A percentile compares a stretch with the other conserved stretches of the same genome.
These are phyloP conservation scores for Mythimna pallens DNA, from an alignment of 2,888 invertebrate species.

Conservation along the genomic window DNA sequence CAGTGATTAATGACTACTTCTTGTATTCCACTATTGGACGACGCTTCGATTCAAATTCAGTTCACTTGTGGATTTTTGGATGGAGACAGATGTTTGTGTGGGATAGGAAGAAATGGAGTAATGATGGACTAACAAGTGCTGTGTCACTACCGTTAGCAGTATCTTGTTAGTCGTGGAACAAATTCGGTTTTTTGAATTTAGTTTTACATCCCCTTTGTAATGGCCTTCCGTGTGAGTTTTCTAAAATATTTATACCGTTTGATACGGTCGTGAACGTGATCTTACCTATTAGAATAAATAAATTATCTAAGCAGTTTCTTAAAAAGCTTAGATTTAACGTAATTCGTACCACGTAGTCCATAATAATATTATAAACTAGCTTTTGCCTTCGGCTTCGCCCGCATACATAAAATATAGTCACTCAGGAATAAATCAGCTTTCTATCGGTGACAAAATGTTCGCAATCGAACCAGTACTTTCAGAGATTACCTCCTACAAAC, in stretches of 20 bases:
- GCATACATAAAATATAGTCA: too few species aligned
- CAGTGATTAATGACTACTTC: constrained; percentile 87
- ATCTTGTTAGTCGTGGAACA: background rate
- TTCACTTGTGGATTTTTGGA: constrained; percentile 59
- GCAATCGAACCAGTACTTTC: too few species aligned
- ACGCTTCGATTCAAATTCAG: constrained; percentile 66
- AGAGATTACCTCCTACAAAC: too few species aligned
- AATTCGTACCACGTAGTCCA: too few species aligned
- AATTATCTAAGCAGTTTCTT: background rate
- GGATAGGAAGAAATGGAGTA: constrained; percentile 25
- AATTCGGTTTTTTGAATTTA: background rate
- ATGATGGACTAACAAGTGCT: constrained; percentile 35
- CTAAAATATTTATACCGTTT: background rate
- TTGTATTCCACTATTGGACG: constrained; percentile 80
- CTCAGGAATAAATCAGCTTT: too few species aligned
- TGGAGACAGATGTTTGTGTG: constrained; percentile 53
- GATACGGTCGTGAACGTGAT: background rate
- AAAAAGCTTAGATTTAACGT: too few species aligned
- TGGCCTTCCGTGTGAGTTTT: too few species aligned
- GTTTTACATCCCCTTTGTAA: background rate
- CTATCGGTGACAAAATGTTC: too few species aligned
- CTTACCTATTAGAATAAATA: background rate
- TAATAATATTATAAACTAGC: too few species aligned
- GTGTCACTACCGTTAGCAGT: background rate
- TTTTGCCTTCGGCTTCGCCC: too few species aligned